Percentiles rank a stretch among this genome's conserved stretches.
Conservation (phyloP, 1,140 invertebrate species). For the Drosophila pachea region DNA sequence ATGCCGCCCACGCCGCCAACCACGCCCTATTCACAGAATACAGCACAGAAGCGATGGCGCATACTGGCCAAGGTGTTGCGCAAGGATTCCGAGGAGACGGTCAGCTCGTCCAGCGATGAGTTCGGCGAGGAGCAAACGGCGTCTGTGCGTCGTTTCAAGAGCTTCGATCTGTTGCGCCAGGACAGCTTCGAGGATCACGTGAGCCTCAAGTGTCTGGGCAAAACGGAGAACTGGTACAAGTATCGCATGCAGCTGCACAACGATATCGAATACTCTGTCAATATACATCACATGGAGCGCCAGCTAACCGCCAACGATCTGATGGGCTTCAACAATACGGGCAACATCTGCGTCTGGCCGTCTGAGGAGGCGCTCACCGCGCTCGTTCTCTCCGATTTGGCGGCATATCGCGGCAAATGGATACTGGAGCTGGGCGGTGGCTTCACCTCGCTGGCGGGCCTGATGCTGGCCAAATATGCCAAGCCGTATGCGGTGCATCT, state of each 20-base stretch:
- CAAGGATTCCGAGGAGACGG: slow-evolving; percentile 78
- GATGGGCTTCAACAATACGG: slow-evolving; percentile 93
- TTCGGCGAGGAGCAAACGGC: slow-evolving; percentile 68
- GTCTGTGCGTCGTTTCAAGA: slow-evolving; percentile 76
- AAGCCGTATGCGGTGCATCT: slow-evolving; percentile 82
- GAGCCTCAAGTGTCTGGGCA: slow-evolving; percentile 70
- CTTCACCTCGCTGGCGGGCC: slow-evolving; percentile 90
- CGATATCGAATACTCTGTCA: slow-evolving; percentile 79
- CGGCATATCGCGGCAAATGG: slow-evolving; percentile 83
- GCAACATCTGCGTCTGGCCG: slow-evolving; percentile 95
- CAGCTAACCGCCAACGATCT: slow-evolving; percentile 85
- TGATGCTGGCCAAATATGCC: slow-evolving; percentile 86
- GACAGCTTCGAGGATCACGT: slow-evolving; percentile 74
- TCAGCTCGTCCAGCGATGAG: slow-evolving; percentile 68
- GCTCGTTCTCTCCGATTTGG: slow-evolving; percentile 84
- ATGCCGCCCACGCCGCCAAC: slow-evolving; percentile 74
- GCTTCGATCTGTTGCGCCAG: slow-evolving; percentile 74
- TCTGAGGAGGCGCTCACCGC: slow-evolving; percentile 91
- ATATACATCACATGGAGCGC: slow-evolving; percentile 82
- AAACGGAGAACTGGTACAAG: slow-evolving; percentile 80
- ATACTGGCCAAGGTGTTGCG: slow-evolving; percentile 84
- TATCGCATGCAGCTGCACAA: slow-evolving; percentile 80
- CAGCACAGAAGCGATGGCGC: slow-evolving; percentile 84
- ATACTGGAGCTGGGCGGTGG: slow-evolving; percentile 91
- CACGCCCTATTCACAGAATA: slow-evolving; percentile 67